Evolutionary conservation across 2,888 invertebrate species (phyloP).

Genomic region (Parochlus steinenii): DNA sequence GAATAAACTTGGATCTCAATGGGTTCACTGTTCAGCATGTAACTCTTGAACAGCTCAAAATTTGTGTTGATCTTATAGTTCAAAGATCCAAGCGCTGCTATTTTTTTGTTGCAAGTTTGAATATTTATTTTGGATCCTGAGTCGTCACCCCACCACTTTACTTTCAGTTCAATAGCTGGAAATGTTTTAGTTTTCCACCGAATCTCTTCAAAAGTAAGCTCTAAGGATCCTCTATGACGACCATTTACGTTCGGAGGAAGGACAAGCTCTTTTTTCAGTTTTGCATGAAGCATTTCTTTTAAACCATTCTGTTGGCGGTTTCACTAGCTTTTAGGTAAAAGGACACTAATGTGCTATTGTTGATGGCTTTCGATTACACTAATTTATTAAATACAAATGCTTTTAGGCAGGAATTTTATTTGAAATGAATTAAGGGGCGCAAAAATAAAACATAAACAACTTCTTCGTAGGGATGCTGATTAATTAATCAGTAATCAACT

Average conservation of each 20-base stretch:
- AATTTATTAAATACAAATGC: too few relatives aligned
- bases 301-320: neutral
- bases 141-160: constrained; percentile 7
- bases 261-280: constrained; percentile 3
- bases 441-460: too few relatives aligned
- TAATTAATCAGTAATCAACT: too few relatives aligned
- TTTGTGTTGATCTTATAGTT: constrained; percentile 4
- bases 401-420: too few relatives aligned
- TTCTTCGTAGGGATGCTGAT: too few relatives aligned
- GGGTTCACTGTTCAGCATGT: constrained; percentile 19
- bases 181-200: constrained; percentile 20
- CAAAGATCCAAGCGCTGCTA: neutral
- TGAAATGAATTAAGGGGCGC: too few relatives aligned
- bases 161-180: neutral
- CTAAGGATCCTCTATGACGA: neutral
- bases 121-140: neutral
- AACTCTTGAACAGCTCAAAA: constrained; percentile 6
- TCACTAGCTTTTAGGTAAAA: neutral
- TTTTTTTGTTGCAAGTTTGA: neutral
- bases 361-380: too few relatives aligned
- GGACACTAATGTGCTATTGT: too few relatives aligned
- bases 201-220: constrained; percentile 18
- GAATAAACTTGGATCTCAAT: constrained; percentile 18
- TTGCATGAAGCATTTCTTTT: neutral
- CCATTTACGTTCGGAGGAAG: constrained; percentile 12